Base-by-base conservation (phyloP, 2,888 invertebrate species). In the Trichacis sp. region DNA sequence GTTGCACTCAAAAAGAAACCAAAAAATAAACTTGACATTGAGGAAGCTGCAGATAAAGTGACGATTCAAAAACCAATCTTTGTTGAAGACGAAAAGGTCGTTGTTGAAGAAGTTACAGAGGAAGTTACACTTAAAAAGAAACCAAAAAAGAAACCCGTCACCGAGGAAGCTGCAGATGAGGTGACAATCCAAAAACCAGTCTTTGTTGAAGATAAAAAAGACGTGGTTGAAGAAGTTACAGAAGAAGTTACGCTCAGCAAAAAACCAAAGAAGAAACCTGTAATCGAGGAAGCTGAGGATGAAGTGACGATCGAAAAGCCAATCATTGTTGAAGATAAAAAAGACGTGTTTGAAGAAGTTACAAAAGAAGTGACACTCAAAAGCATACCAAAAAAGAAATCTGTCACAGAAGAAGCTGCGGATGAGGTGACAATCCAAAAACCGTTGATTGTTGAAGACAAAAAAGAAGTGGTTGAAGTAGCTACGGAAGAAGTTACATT, bases 51-150 rank as follows among this genome's bases (percentile, higher is more conserved):
- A 46, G 88, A 90, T 79, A 89, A 90, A 81, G 87, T 93, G 18
- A 93, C 91, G 0, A 87, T 94, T 12, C 92, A 92, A 79, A 92
- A 92, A 81, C n/a, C n/a, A n/a, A 17, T 91, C 91, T 72, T 72
- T 1, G 14, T 17, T 0, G 17, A 1, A 5, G 71, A 82, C 83
- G 24, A 24, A 5, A 24, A 24, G 24, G 8, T 5, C 4, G 20
- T 84, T 82, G 73, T 50, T 1, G 79, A 81, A 63, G 75, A 75
- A 43, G 57, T 66, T 1, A 61, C 69, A 0, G 69, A 67, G 11
- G 73, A 75, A 43, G 48, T 76, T 0, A 58, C 62, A 0, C 4
- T 73, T 0, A 76, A 75, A 43, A 75, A 75, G 12, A 77, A 77
- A 54, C 71, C 63, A 52, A 73, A 70, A 58, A 74, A 74, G 53